Conservation (phyloP, 2,888 invertebrate species). For the Smittia aterrima region DNA sequence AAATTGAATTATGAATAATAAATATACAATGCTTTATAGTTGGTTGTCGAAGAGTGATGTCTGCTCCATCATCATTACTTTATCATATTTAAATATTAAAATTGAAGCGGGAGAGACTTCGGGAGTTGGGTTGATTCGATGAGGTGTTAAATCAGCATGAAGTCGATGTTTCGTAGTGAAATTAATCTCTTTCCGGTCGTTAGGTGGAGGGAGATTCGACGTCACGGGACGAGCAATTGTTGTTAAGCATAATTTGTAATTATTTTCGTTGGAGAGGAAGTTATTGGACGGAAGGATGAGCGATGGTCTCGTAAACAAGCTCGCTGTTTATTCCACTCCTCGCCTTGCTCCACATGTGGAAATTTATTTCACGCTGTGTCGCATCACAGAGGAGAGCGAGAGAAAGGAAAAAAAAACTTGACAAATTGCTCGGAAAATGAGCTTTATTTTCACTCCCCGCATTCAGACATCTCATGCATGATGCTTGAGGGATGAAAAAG, state of each 20-base stretch:
- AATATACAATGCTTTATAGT: conserved; percentile 1
- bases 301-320: conserved; percentile 15
- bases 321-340: background rate
- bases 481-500: background rate
- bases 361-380: background rate
- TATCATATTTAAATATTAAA: conserved; percentile 38
- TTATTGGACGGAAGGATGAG: background rate
- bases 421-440: conserved; percentile 29
- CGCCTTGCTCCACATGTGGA: too few species aligned
- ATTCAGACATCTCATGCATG: background rate
- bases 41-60: background rate
- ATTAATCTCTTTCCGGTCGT: background rate
- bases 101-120: background rate
- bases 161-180: background rate
- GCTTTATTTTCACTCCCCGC: conserved; percentile 9
- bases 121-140: background rate
- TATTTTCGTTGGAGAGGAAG: too few species aligned
- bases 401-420: background rate
- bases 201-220: too few species aligned
- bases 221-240: too few species aligned
- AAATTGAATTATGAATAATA: conserved; percentile 40
- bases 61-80: conserved; percentile 38
- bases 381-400: too few species aligned
- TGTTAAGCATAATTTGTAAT: too few species aligned
- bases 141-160: background rate